These are phyloP conservation scores for Acanthosoma haemorrhoidale DNA, from an alignment of 2,888 invertebrate genomes.

Conservation along the genomic window DNA sequence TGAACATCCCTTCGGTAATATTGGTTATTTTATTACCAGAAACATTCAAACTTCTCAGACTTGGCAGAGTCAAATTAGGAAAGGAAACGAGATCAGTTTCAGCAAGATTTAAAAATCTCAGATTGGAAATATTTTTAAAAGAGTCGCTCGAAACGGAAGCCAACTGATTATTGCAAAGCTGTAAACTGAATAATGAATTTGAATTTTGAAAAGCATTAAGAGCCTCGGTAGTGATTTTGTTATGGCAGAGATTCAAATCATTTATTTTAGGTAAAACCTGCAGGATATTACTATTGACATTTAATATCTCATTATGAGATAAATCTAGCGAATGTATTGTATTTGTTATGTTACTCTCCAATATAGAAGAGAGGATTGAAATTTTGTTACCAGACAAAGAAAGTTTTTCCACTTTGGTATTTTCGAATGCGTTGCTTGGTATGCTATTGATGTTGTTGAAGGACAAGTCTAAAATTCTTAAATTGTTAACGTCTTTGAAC, in stretches of 20 bases:
- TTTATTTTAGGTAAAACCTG: conserved; percentile 73
- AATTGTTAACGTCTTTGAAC: conserved; percentile 67
- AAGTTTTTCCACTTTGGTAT: conserved; percentile 71
- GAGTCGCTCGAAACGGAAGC: conserved; percentile 76
- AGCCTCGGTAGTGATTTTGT: conserved; percentile 75
- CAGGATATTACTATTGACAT: conserved; percentile 81
- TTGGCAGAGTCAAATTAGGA: conserved; percentile 68
- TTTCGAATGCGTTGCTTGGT: conserved; percentile 71
- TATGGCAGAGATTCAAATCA: conserved; percentile 69
- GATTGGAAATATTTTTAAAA: conserved; percentile 77
- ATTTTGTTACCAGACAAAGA: conserved; percentile 74
- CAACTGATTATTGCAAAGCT: conserved; percentile 72
- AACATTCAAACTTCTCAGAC: conserved; percentile 72
- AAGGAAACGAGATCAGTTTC: conserved; percentile 69
- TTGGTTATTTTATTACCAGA: conserved; percentile 71
- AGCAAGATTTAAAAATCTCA: conserved; percentile 70
- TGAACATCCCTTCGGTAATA: conserved; percentile 61
- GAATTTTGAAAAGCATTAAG: conserved; percentile 83
- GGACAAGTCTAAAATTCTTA: conserved; percentile 67
- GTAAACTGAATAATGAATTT: conserved; percentile 68
- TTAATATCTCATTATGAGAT: conserved; percentile 73
- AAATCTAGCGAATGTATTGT: conserved; percentile 72
- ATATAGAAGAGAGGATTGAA: conserved; percentile 68
- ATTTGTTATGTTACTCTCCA: conserved; percentile 70
- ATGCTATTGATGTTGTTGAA: conserved; percentile 67